These are phyloP conservation scores for Sternotherus odoratus DNA, from an alignment of 2,797 vertebrate genomes.

Conservation along the genomic window DNA sequence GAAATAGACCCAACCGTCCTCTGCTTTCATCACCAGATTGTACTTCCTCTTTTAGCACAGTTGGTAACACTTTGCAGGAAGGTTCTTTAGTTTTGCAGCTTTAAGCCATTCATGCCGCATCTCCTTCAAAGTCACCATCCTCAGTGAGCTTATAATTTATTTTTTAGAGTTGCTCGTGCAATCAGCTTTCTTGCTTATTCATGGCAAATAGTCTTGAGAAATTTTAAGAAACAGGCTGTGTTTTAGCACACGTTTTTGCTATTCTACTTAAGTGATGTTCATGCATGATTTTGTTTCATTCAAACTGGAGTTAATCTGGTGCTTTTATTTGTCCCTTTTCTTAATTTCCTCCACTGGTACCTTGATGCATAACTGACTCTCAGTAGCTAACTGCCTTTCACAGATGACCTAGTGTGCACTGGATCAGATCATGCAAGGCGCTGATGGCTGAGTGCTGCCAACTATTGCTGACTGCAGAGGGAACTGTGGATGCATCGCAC, in stretches of 20 bases:
- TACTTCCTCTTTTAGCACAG: background rate
- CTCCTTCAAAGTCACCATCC: background rate
- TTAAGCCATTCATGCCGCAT: background rate
- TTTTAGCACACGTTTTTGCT: background rate
- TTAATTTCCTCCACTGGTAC: background rate
- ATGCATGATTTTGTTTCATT: background rate
- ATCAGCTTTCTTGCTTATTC: background rate
- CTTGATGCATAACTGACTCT: background rate
- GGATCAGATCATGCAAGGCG: background rate
- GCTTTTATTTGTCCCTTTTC: background rate
- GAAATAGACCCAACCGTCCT: background rate
- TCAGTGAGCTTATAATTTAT: background rate
- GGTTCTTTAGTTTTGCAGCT: background rate
- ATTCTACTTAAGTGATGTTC: background rate
- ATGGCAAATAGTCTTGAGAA: background rate
- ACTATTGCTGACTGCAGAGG: background rate
- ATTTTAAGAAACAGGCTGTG: background rate
- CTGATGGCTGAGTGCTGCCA: background rate
- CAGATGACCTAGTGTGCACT: background rate
- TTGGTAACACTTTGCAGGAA: background rate
- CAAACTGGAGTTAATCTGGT: background rate
- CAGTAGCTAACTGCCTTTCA: background rate
- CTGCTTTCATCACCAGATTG: background rate
- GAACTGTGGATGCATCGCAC: background rate
- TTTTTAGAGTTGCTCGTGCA: background rate